phyloP scores from a whole-genome alignment of 2,888 invertebrate genomes.

The Mesoligia furuncula region DNA sequence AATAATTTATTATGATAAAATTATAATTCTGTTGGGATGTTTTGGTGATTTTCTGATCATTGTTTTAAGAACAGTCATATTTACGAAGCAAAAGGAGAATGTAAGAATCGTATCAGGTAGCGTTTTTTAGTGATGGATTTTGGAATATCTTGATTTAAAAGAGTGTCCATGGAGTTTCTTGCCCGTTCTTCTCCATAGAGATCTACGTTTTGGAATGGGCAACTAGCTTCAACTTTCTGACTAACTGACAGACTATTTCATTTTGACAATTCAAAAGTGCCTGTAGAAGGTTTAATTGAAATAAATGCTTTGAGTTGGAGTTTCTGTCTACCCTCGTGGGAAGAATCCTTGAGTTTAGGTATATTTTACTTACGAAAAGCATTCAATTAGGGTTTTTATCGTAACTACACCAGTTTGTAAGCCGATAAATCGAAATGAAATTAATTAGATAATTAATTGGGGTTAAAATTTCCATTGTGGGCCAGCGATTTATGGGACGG shows the following conservation, averaged over 20 bases:
- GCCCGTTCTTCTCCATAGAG: too few species aligned
- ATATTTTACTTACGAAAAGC: neutral
- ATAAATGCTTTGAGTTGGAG: too few species aligned
- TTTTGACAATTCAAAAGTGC: too few species aligned
- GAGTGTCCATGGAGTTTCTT: too few species aligned
- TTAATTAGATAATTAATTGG: neutral
- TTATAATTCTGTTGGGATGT: neutral
- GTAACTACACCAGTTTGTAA: neutral
- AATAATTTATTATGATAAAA: constrained; percentile 4
- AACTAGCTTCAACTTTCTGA: too few species aligned
- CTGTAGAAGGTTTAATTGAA: too few species aligned
- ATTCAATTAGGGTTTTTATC: neutral
- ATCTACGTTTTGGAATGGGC: too few species aligned
- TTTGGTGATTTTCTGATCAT: constrained; percentile 34
- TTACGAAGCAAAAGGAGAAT: neutral
- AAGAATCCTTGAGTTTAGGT: neutral
- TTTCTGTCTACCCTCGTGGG: neutral
- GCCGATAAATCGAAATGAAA: neutral
- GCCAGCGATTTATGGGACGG: too few species aligned
- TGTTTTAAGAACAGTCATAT: neutral
- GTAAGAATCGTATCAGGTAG: neutral
- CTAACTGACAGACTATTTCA: too few species aligned
- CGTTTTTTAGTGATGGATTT: too few species aligned
- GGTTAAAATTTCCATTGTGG: too few species aligned
- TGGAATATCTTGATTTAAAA: too few species aligned